A percentile compares a stretch with the other conserved stretches of the same genome.
These are phyloP conservation scores for Branchinecta sandiegonensis DNA, from an alignment of 2,888 invertebrate genomes.

Conservation along the genomic window DNA sequence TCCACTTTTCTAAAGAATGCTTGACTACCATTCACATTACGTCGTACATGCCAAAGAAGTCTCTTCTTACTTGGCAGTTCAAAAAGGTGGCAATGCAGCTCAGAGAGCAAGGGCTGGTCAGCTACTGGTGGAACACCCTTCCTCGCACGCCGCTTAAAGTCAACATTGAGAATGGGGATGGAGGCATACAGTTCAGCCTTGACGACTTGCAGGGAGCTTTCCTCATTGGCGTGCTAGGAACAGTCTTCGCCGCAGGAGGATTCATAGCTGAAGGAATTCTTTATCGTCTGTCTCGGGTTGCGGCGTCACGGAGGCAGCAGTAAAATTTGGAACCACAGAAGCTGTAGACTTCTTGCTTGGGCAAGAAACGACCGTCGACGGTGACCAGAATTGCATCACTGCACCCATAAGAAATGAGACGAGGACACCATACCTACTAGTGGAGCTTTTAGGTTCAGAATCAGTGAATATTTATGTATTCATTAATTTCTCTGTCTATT, in stretches of 20 bases:
- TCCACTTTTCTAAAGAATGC: background rate
- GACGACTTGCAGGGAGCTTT: background rate
- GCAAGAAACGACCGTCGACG: too few relatives aligned
- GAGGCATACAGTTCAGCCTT: background rate
- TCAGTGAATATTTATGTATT: too few relatives aligned
- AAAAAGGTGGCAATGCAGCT: background rate
- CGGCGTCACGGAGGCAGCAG: too few relatives aligned
- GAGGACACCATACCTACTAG: too few relatives aligned
- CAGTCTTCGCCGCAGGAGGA: background rate
- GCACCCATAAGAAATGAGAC: too few relatives aligned
- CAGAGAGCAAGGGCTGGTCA: background rate
- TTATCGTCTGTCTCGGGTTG: background rate
- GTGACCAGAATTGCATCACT: too few relatives aligned
- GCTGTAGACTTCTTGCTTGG: too few relatives aligned
- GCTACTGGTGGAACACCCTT: conserved; percentile 11
- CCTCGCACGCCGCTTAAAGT: background rate
- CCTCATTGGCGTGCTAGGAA: background rate
- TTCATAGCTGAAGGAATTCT: background rate
- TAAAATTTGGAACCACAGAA: too few relatives aligned
- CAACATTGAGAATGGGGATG: background rate
- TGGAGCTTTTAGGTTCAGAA: too few relatives aligned
- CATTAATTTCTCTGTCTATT: too few relatives aligned
- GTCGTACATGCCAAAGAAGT: background rate
- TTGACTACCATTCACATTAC: conserved; percentile 5
- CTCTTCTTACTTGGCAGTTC: background rate